Evolutionary conservation across 2,888 invertebrate genomes (phyloP).

Genomic region (Tenthredo distinguenda): DNA sequence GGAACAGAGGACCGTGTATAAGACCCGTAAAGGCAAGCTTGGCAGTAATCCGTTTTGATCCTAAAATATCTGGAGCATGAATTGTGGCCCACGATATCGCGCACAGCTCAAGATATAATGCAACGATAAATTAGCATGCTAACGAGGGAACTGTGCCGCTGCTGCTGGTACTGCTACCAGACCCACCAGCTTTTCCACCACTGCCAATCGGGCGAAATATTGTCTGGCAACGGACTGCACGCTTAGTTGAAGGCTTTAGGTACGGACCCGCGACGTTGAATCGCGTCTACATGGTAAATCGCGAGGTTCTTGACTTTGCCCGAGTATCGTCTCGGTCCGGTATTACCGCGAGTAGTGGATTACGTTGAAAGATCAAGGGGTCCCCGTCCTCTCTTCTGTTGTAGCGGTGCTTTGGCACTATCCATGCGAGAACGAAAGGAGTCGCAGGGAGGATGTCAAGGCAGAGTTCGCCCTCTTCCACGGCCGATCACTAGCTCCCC

Average conservation of each 20-base stretch:
- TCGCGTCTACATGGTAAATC: conserved; percentile 37
- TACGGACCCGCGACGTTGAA: background rate
- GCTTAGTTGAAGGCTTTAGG: background rate
- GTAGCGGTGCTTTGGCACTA: conserved; percentile 50
- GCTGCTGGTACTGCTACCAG: conserved; percentile 39
- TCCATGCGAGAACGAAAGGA: conserved; percentile 45
- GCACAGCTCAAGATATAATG: conserved; percentile 71
- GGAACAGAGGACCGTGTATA: background rate
- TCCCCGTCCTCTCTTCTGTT: conserved; percentile 8
- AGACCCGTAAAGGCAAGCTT: conserved; percentile 58
- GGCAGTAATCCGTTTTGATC: conserved; percentile 69
- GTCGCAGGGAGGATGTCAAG: conserved; percentile 29
- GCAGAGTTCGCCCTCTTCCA: conserved; percentile 65
- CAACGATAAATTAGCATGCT: conserved; percentile 76
- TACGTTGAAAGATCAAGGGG: conserved; percentile 46
- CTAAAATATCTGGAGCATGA: conserved; percentile 71
- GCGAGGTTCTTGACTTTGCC: conserved; percentile 69
- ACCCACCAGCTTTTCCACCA: conserved; percentile 69
- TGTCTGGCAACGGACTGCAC: conserved; percentile 67
- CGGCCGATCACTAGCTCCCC: conserved; percentile 55
- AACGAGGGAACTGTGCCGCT: conserved; percentile 67
- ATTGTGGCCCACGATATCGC: conserved; percentile 63
- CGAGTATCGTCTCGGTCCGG: conserved; percentile 23
- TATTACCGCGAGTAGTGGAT: conserved; percentile 39
- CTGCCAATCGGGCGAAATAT: conserved; percentile 76